A percentile compares a stretch with the other conserved stretches of the same genome.
phyloP scores from a whole-genome alignment of 2,113 vertebrate genomes.

The Macaca fascicularis region DNA sequence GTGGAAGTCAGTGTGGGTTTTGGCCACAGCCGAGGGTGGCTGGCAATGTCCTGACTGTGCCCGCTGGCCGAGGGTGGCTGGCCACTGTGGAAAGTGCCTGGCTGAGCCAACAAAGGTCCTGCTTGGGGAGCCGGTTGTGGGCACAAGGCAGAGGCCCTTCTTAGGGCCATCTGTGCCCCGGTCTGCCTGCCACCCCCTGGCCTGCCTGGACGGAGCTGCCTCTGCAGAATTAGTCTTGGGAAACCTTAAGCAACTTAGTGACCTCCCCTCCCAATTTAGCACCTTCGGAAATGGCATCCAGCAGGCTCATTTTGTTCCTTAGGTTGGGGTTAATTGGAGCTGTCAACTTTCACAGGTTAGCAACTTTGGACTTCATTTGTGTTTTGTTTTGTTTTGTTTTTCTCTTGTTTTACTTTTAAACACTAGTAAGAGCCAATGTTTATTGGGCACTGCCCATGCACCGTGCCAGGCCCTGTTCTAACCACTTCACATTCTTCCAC shows the following conservation, averaged over 20 bases:
- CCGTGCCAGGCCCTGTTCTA: neutral
- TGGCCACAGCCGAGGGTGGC: neutral
- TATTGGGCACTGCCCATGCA: neutral
- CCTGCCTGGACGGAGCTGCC: neutral
- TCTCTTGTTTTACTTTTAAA: neutral
- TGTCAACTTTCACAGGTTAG: neutral
- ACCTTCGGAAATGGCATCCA: constrained; percentile 57
- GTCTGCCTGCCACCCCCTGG: neutral
- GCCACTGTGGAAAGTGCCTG: neutral
- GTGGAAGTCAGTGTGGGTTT: neutral
- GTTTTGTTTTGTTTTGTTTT: neutral
- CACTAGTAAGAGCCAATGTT: neutral
- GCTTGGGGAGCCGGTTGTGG: neutral
- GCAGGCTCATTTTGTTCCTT: neutral
- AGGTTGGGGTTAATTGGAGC: neutral
- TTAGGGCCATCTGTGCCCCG: too few relatives aligned
- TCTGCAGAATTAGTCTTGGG: constrained; percentile 53
- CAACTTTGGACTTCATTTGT: neutral
- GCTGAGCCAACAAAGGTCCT: neutral
- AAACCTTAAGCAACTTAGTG: neutral
- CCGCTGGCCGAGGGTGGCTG: neutral
- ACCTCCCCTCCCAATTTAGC: neutral
- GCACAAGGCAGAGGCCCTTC: neutral
- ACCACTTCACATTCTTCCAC: neutral
- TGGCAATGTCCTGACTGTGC: neutral